Evolutionary conservation across 35 echinoderm and acorn worm genomes (phyloP).

Genomic region (Chiridota heheva): DNA sequence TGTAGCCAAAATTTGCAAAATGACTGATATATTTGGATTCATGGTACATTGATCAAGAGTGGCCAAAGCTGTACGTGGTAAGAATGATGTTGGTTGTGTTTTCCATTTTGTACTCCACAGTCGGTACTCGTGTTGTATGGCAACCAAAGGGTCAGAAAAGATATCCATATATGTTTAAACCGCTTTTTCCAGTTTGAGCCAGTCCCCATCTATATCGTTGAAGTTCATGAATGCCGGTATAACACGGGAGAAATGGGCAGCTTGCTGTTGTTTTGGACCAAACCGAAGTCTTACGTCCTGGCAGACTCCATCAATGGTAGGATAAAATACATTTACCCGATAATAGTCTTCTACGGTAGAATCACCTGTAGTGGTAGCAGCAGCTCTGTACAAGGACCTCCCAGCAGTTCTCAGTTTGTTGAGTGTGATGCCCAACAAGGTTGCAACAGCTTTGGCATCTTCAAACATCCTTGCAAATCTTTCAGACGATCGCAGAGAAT

Average conservation of each 20-base stretch:
- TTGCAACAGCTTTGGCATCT: background rate
- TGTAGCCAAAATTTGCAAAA: constrained; percentile 23
- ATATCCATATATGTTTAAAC: background rate
- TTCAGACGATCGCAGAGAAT: background rate
- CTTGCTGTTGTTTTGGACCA: constrained; percentile 9
- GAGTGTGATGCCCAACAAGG: background rate
- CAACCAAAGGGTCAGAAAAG: constrained; percentile 7
- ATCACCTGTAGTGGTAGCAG: background rate
- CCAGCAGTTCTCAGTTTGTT: background rate
- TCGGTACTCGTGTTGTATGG: constrained; percentile 1
- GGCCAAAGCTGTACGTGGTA: background rate
- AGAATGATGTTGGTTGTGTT: background rate
- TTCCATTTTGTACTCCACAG: too few relatives aligned
- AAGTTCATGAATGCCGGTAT: constrained; percentile 27
- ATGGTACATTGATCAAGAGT: constrained; percentile 14
- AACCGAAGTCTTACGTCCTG: background rate
- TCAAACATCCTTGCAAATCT: background rate
- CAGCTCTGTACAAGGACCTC: background rate
- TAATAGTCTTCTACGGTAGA: background rate
- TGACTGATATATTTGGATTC: background rate
- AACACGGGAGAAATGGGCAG: background rate
- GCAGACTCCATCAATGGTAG: background rate
- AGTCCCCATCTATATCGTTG: constrained; percentile 5
- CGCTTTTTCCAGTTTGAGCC: constrained; percentile 15
- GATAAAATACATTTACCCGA: background rate